phyloP scores from a whole-genome alignment of 2,113 vertebrate species.

The Psettodes erumei region DNA sequence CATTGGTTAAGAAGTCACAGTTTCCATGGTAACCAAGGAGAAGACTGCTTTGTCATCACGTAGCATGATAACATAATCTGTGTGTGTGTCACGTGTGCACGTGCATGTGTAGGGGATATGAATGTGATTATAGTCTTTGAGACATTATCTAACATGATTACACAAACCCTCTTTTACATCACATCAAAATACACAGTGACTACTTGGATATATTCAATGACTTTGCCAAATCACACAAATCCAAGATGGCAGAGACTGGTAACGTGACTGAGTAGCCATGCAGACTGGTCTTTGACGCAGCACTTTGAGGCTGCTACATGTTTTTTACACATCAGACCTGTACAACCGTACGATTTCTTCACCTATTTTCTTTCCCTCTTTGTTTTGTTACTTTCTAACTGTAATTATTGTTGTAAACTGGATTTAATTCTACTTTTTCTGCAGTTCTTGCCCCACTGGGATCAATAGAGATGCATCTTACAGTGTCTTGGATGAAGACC shows the following conservation, averaged over 20 bases:
- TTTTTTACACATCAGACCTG: not conserved
- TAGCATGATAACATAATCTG: constrained; percentile 14
- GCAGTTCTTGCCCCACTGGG: not conserved
- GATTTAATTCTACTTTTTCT: not conserved
- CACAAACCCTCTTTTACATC: not conserved
- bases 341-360: not conserved
- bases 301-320: not conserved
- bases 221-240: not conserved
- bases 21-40: constrained; percentile 71
- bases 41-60: constrained; percentile 50
- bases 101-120: not conserved
- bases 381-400: not conserved
- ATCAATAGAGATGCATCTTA: not conserved
- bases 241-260: not conserved
- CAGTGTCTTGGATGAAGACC: too few relatives aligned
- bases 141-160: constrained; percentile 24
- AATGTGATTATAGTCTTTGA: constrained; percentile 12
- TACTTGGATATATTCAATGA: not conserved
- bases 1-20: constrained; percentile 47
- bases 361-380: not conserved
- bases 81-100: not conserved
- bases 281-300: not conserved
- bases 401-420: not conserved
- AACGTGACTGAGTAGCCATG: not conserved
- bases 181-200: not conserved